Conservation (phyloP, 2,888 invertebrate species). For the Andrena fulva region DNA sequence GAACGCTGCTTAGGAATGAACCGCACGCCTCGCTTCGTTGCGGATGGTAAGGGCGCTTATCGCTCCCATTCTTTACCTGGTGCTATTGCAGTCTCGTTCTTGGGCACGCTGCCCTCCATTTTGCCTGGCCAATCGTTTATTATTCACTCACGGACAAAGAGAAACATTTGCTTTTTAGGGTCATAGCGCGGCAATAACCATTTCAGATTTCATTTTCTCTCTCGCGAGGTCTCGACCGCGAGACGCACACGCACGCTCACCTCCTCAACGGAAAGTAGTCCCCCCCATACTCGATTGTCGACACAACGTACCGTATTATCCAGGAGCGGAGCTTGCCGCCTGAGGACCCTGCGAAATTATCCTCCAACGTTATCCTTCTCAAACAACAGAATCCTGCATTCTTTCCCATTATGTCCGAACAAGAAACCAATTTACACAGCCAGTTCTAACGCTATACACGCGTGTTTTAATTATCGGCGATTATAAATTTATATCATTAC, state of each 20-base stretch:
- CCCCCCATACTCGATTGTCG: conserved; percentile 61
- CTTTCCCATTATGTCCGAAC: neutral
- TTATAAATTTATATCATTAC: conserved; percentile 16
- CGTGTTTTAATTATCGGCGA: neutral
- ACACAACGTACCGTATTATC: conserved; percentile 57
- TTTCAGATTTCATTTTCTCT: conserved; percentile 80
- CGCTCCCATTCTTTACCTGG: conserved; percentile 83
- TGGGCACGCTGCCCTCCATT: conserved; percentile 85
- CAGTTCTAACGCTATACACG: neutral
- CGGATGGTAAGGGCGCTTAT: conserved; percentile 62
- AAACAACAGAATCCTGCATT: neutral
- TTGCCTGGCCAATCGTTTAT: conserved; percentile 73
- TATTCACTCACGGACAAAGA: conserved; percentile 77
- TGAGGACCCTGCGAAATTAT: conserved; percentile 31
- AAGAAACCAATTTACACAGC: neutral
- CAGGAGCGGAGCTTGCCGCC: conserved; percentile 56
- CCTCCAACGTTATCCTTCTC: neutral
- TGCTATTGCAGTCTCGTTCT: conserved; percentile 84
- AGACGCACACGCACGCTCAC: conserved; percentile 76
- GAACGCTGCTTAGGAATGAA: conserved; percentile 72
- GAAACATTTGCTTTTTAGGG: conserved; percentile 77
- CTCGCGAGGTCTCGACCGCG: conserved; percentile 75
- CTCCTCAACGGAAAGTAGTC: conserved; percentile 76
- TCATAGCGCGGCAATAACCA: conserved; percentile 79
- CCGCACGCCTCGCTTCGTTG: conserved; percentile 65